A percentile compares a stretch with the other conserved stretches of the same genome.
Evolutionary conservation across 2,797 vertebrate genomes (phyloP).

Genomic region (Rhabdophis nuchalis): DNA sequence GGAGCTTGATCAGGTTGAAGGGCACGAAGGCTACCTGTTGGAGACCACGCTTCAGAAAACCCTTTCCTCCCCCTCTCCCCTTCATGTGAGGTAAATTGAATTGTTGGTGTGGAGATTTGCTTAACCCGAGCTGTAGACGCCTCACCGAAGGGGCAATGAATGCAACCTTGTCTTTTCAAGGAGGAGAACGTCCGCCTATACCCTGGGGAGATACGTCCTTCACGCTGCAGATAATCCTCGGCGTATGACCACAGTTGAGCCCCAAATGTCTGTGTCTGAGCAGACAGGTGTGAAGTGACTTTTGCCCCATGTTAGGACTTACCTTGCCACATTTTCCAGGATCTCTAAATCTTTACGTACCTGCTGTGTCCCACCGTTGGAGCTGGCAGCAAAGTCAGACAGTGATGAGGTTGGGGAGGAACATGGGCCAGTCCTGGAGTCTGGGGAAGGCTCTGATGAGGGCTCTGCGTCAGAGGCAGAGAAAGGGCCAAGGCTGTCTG

Average conservation of each 20-base stretch:
- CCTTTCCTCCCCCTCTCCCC: too few species aligned
- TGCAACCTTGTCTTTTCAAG: not conserved
- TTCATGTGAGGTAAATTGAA: not conserved
- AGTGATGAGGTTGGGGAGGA: too few species aligned
- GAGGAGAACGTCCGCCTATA: not conserved
- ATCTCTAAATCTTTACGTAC: not conserved
- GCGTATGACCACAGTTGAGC: not conserved
- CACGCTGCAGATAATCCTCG: not conserved
- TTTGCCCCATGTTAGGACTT: not conserved
- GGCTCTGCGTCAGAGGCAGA: too few species aligned
- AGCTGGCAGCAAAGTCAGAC: too few species aligned
- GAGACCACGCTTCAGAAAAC: not conserved
- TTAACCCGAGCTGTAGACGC: not conserved
- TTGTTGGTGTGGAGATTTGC: not conserved
- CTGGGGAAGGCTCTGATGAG: too few species aligned
- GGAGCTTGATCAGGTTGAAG: not conserved
- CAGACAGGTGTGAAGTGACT: not conserved
- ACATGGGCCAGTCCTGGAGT: too few species aligned
- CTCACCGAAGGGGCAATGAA: not conserved
- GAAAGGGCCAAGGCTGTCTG: too few species aligned
- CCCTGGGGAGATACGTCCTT: not conserved
- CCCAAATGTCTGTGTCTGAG: not conserved
- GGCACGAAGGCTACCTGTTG: not conserved
- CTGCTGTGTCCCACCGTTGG: too few species aligned
- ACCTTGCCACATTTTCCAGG: too few species aligned